phyloP scores from a whole-genome alignment of 2,797 vertebrate genomes.

The Rhyacichthys aspro region DNA sequence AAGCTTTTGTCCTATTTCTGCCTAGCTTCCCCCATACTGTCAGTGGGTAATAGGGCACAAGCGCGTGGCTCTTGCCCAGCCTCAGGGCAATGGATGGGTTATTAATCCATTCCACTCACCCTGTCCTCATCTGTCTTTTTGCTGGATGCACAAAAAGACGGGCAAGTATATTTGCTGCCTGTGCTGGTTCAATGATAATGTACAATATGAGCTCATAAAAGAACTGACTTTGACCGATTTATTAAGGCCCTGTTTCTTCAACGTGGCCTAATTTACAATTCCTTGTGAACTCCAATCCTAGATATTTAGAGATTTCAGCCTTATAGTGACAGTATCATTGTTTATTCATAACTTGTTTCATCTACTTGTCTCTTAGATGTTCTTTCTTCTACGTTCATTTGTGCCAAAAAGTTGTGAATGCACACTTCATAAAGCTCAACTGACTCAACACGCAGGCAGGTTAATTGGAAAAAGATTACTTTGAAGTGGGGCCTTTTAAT shows the following conservation, averaged over 20 bases:
- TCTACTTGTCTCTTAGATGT: conserved; percentile 20
- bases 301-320: conserved; percentile 13
- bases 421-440: conserved; percentile 30
- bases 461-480: conserved; percentile 66
- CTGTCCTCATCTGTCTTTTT: conserved; percentile 64
- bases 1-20: conserved; percentile 54
- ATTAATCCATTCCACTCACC: conserved; percentile 61
- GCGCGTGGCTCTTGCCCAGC: conserved; percentile 52
- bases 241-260: conserved; percentile 32
- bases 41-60: conserved; percentile 54
- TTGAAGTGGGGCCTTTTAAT: conserved; percentile 64
- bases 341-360: conserved; percentile 34
- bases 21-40: conserved; percentile 47
- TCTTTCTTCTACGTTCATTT: conserved; percentile 16
- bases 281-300: conserved; percentile 6
- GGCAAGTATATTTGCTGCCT: conserved; percentile 59
- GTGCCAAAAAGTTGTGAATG: conserved; percentile 34
- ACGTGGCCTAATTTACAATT: conserved; percentile 31
- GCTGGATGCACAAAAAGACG: conserved; percentile 40
- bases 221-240: conserved; percentile 37
- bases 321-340: conserved; percentile 9
- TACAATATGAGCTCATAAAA: conserved; percentile 20
- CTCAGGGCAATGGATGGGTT: conserved; percentile 52
- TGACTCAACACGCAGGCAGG: conserved; percentile 38
- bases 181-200: conserved; percentile 40